Evolutionary conservation across 2,113 vertebrate genomes (phyloP), one percentile per base, ranked within the genome.

Genomic region (Ranitomeya imitator): DNA sequence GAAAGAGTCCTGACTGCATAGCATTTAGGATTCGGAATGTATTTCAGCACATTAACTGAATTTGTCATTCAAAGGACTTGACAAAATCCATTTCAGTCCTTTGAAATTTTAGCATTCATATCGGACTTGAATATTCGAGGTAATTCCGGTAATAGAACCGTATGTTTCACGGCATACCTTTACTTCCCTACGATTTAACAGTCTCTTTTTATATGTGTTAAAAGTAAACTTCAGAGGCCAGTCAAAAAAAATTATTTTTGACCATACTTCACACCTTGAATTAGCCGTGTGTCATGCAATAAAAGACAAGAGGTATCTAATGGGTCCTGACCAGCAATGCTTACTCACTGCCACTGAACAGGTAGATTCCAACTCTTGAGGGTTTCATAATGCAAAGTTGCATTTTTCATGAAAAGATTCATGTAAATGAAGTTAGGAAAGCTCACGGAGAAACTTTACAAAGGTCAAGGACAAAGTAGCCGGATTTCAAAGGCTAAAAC

Each of bases 391-490:
- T 18, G 12, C 11, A 60, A 77, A 88, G 80, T 83, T 82, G 23
- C 92, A 94, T 94, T 93, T 86, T 92, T 95, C 93, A 96, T 95
- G 91, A 95, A 96, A 95, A 93, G 87, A 78, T 90, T 93, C 92
- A 92, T 93, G 92, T 86, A 94, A 95, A 95, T 96, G 93, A 94
- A 94, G 94, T 93, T 94, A 95, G 92, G 37, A 95, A 96, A 95
- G 94, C 92, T 93, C 93, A 92, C 94, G 94, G 92, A 93, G 88
- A 94, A 96, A 95, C 94, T 95, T 94, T 93, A 93, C 91, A 94
- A 93, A 96, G 95, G 95, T 96, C 94, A 96, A 95, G 95, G 95
- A 95, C 94, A 95, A 94, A 94, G 94, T 89, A 93, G 89, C 92
- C 93, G 90, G 79, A 92, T 95, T 95, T 95, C 93, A 96, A 95